phyloP scores from a whole-genome alignment of 1,140 invertebrate species.

The Listronotus bonariensis region DNA sequence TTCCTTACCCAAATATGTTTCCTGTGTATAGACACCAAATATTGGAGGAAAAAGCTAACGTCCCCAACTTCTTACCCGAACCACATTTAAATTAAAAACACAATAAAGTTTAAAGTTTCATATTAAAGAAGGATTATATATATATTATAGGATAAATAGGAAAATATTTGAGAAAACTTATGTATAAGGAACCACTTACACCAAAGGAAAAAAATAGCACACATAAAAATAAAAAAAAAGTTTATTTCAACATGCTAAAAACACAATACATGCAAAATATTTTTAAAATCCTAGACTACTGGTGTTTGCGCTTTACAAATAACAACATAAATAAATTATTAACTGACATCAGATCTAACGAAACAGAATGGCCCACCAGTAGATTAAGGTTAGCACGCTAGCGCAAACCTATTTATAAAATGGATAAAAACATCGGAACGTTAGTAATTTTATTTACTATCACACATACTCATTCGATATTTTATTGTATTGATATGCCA shows the following conservation, averaged over 20 bases:
- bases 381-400: not conserved
- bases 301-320: slow-evolving; percentile 1
- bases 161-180: slow-evolving; percentile 7
- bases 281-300: slow-evolving; percentile 6
- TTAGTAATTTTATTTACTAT: slow-evolving; percentile 7
- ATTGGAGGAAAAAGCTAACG: too few species aligned
- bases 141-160: too few species aligned
- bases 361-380: slow-evolving; percentile 5
- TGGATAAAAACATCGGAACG: not conserved
- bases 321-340: slow-evolving; percentile 2
- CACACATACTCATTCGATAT: slow-evolving; percentile 2
- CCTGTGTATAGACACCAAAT: too few species aligned
- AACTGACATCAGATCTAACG: slow-evolving; percentile 17
- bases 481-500: not conserved
- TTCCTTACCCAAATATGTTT: too few species aligned
- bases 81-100: too few species aligned
- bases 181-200: too few species aligned
- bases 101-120: too few species aligned
- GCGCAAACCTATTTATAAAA: not conserved
- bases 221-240: slow-evolving; percentile 24
- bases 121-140: not conserved
- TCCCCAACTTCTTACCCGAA: too few species aligned
- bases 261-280: slow-evolving; percentile 33
- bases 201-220: slow-evolving; percentile 14
- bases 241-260: slow-evolving; percentile 40